phyloP scores from a whole-genome alignment of 2,797 vertebrate species.

The Notoglanidium macrostoma region DNA sequence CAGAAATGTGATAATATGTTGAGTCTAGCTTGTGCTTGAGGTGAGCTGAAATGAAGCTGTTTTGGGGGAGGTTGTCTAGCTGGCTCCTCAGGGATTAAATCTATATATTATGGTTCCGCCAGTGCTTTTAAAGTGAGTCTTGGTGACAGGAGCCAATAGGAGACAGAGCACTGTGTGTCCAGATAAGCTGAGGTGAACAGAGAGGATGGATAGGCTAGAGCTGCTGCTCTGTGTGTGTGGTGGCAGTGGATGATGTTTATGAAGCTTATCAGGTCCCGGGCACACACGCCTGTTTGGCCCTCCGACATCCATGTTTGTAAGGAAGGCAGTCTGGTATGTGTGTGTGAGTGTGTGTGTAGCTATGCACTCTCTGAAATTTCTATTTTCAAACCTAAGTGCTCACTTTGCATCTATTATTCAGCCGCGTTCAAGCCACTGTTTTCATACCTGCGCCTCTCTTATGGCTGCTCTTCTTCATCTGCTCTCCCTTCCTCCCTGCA shows the following conservation, averaged over 20 bases:
- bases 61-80: not conserved
- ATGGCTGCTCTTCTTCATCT: not conserved
- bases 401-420: slow-evolving; percentile 78
- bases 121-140: not conserved
- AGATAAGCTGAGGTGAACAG: slow-evolving; percentile 64
- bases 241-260: slow-evolving; percentile 52
- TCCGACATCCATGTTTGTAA: not conserved
- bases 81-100: slow-evolving; percentile 40
- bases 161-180: slow-evolving; percentile 47
- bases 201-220: slow-evolving; percentile 39
- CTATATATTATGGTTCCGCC: slow-evolving; percentile 25
- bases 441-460: slow-evolving; percentile 58
- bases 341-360: slow-evolving; percentile 10
- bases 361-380: slow-evolving; percentile 52
- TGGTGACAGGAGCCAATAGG: slow-evolving; percentile 25
- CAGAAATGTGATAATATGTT: not conserved
- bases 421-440: slow-evolving; percentile 71
- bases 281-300: slow-evolving; percentile 29
- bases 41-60: slow-evolving; percentile 31
- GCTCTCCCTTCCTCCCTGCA: not conserved
- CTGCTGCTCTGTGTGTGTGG: slow-evolving; percentile 33
- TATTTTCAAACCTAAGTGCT: slow-evolving; percentile 78
- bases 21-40: not conserved
- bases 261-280: slow-evolving; percentile 52
- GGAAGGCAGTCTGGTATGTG: not conserved